Evolutionary conservation across 2,113 vertebrate species (phyloP).

Genomic region (Bostrychus sinensis): DNA sequence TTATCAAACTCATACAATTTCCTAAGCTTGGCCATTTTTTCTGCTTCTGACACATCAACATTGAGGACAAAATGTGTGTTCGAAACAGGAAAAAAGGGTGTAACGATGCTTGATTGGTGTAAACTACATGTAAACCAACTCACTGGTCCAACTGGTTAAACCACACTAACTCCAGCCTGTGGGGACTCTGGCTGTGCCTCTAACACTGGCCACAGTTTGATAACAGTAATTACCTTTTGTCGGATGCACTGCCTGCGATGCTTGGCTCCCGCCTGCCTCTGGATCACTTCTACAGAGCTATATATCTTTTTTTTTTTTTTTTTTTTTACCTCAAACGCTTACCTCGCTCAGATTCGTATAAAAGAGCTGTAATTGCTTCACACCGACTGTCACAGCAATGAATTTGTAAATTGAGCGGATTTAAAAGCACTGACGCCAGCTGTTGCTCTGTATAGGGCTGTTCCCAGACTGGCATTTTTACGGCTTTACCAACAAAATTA

Average conservation of each 20-base stretch:
- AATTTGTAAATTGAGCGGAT: neutral
- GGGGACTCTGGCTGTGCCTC: neutral
- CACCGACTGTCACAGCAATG: constrained; percentile 5
- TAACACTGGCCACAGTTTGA: neutral
- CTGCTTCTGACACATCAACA: no score
- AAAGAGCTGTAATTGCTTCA: neutral
- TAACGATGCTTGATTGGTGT: no score
- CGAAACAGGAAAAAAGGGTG: no score
- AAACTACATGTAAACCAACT: no score
- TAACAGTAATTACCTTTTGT: constrained; percentile 10
- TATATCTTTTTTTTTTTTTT: neutral
- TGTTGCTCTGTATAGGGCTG: neutral
- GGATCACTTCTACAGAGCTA: neutral
- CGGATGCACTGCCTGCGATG: neutral
- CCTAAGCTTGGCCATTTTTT: no score
- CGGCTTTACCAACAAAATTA: constrained; percentile 1
- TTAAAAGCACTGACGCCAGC: neutral
- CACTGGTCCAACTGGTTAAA: neutral
- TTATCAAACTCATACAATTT: no score
- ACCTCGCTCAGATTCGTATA: neutral
- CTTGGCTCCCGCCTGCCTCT: neutral
- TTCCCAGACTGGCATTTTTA: neutral
- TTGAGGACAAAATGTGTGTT: no score
- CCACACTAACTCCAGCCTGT: neutral
- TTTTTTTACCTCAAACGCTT: neutral